These are phyloP conservation scores for Haemorhous mexicanus DNA, from an alignment of 2,113 vertebrate species.

Conservation along the genomic window DNA sequence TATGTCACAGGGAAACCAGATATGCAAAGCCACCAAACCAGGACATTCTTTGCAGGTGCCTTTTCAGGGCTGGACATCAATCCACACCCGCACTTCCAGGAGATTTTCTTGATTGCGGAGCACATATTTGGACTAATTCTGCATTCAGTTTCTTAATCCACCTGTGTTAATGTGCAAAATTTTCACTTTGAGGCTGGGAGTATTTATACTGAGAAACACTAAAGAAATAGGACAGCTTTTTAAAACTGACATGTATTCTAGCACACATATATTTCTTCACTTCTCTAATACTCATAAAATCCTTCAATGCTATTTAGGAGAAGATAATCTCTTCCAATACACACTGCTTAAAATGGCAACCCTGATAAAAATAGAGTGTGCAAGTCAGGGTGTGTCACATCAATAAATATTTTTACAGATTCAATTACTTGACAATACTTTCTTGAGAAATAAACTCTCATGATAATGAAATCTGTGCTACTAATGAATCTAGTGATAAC, in stretches of 20 bases:
- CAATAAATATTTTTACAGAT: background rate
- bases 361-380: background rate
- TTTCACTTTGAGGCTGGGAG: background rate
- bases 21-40: background rate
- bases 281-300: background rate
- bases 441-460: background rate
- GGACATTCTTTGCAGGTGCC: background rate
- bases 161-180: background rate
- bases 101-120: background rate
- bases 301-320: background rate
- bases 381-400: background rate
- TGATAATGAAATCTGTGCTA: background rate
- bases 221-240: background rate
- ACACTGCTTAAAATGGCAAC: background rate
- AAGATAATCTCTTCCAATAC: background rate
- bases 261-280: background rate
- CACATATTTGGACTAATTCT: background rate
- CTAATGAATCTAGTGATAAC: background rate
- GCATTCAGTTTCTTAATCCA: background rate
- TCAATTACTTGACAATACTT: background rate
- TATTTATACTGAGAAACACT: background rate
- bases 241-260: background rate
- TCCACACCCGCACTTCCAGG: background rate
- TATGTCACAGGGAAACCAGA: background rate
- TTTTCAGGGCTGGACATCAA: background rate